Base-by-base conservation (phyloP, 2,113 vertebrate genomes). In the Tenebrosternarchus preto region DNA sequence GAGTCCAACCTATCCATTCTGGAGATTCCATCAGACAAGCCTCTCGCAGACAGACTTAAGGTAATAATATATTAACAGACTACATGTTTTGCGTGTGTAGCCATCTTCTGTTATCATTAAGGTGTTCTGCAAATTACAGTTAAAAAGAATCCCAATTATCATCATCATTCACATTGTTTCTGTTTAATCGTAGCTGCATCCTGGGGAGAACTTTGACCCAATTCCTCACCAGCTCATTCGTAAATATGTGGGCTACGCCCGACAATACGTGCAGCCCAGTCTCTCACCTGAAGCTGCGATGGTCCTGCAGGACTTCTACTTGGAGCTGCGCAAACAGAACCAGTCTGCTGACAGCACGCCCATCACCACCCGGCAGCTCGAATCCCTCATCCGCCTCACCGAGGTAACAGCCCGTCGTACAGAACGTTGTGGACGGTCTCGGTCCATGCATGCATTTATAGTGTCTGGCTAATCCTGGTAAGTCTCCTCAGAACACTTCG, bases 291-390 rank as follows among this genome's bases (percentile, higher is more conserved):
- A 97, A 78, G 98, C 98, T 22, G 96, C 95, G 8, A 90, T 94
- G 25, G 93, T 92, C 11, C 94, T 99, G 19, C 97, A 99, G 86
- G 90, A 94, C 36, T 99, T 99, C 91, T 99, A 99, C 86, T 92
- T 99, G 5, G 93, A 96, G 63, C 94, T 99, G 25, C 92, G 97
- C 77, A 93, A 93, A 63, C 98, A 99, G 89, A 94, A 95, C 22
- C 95, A 96, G 59, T 84, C 92, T 2, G 89, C 88, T 64, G 96
- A 95, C 55, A 92, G 93, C 82, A 96, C 96, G 0, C 98, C 97
- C n/a, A 98, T 99, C 91, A 99, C 98, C 61, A 99, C 96, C 0
- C 93, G 97, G 15, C 98, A 99, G 70, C 93, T 99, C 15, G 97
- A 99, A 88, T 99, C 97, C 0, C 86, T 99, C 69, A 97, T 99